Percentiles rank a stretch among this genome's conserved stretches.
Evolutionary conservation across 2,888 invertebrate genomes (phyloP).

Genomic region (Pristionchus entomophagus): DNA sequence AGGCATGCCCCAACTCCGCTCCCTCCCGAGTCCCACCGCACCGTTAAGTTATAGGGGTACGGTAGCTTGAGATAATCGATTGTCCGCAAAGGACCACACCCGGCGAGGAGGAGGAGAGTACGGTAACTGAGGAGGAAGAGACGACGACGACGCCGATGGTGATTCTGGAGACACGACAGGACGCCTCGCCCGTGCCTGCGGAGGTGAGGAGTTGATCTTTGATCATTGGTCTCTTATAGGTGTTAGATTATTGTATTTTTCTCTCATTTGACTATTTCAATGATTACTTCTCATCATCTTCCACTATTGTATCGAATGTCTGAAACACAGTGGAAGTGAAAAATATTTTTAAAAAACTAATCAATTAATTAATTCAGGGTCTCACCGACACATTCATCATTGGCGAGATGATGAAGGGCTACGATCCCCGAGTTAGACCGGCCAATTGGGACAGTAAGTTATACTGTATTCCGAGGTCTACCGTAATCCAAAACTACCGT

Average conservation of each 20-base stretch:
- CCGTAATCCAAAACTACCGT: too few relatives aligned
- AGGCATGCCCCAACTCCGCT: background rate
- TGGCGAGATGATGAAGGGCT: conserved; percentile 69
- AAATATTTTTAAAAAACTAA: background rate
- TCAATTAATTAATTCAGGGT: background rate
- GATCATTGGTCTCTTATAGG: background rate
- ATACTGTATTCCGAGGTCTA: background rate
- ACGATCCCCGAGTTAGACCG: conserved; percentile 74
- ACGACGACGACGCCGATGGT: background rate
- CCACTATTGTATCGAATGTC: background rate
- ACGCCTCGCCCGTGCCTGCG: background rate
- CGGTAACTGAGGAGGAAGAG: background rate
- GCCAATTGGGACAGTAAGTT: conserved; percentile 63
- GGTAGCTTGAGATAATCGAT: background rate
- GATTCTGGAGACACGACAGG: conserved; percentile 10
- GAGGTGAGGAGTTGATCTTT: background rate
- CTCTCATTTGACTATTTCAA: background rate
- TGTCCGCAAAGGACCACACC: background rate
- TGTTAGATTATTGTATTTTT: background rate
- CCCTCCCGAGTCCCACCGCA: background rate
- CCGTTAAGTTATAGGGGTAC: background rate
- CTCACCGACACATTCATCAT: conserved; percentile 70
- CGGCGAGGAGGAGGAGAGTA: background rate
- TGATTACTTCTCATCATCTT: background rate
- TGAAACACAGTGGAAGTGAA: background rate